These are phyloP conservation scores for Brachyptera putata DNA, from an alignment of 2,888 invertebrate genomes.

Conservation along the genomic window DNA sequence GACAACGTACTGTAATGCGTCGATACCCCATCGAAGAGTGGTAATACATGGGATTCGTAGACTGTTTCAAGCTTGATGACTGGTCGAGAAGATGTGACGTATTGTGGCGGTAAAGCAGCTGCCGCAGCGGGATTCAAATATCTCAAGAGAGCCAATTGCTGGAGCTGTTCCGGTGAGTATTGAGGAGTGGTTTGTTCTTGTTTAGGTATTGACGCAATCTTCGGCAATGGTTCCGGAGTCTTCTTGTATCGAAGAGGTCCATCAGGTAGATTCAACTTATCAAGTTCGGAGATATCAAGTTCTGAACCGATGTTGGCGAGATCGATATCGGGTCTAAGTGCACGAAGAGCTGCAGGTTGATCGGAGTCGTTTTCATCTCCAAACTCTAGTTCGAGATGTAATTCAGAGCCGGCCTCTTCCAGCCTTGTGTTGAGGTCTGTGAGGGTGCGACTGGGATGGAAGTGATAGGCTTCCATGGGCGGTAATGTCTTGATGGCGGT, in stretches of 20 bases:
- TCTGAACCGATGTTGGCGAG: constrained; percentile 68
- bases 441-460: constrained; percentile 77
- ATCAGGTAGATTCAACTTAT: constrained; percentile 50
- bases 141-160: constrained; percentile 66
- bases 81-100: constrained; percentile 75
- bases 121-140: constrained; percentile 62
- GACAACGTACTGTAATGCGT: constrained; percentile 76
- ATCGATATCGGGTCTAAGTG: constrained; percentile 63
- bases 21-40: constrained; percentile 68
- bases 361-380: constrained; percentile 66
- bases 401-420: constrained; percentile 84
- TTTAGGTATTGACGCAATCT: constrained; percentile 50
- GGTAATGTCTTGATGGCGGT: constrained; percentile 88
- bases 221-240: constrained; percentile 66
- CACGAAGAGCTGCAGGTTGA: constrained; percentile 44
- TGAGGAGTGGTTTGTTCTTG: constrained; percentile 25
- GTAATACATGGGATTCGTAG: constrained; percentile 78
- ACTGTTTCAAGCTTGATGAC: constrained; percentile 63
- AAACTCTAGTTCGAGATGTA: constrained; percentile 80
- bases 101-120: constrained; percentile 60
- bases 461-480: constrained; percentile 81
- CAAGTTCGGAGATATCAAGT: constrained; percentile 65
- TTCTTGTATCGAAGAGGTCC: constrained; percentile 52
- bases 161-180: constrained; percentile 65
- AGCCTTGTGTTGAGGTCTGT: constrained; percentile 85